Evolutionary conservation across 2,113 vertebrate species (phyloP), one percentile per base, ranked within the genome.

Genomic region (Anhinga anhinga): DNA sequence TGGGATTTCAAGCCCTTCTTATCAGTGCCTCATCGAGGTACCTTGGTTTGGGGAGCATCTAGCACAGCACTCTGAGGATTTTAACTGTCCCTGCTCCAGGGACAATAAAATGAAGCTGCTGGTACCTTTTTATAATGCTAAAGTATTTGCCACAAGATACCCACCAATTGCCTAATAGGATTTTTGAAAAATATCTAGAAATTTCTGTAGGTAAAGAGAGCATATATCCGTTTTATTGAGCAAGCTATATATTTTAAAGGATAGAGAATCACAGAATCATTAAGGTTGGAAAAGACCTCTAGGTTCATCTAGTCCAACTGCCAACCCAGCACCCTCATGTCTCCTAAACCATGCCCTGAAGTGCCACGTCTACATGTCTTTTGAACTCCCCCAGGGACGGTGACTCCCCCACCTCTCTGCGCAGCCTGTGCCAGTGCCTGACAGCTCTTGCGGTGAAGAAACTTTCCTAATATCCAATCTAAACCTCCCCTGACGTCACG

Each of bases 1-100:
- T 44, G 47, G 38, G 42, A 63, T 71, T 82, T 91, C 19, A 47
- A 56, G 17, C 15, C 32, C 58, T 38, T 93, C 16, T 19, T 17
- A 4, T 17, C 50, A 36, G 50, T 1, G 2, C 14, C 30, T 50
- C 0, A 0, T 17, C 27, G 45, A 9, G 23, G 10, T n/a, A 10
- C n/a, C 34, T 16, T 22, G 15, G 5, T 53, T n/a, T 74, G 56
- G 69, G 56, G 23, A 52, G 6, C 5, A 1, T 5, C 52, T 30
- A 63, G n/a, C 1, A 2, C 32, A 30, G 3, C 12, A 9, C 22
- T 55, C 29, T 11, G 25, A 44, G 32, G 59, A 7, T n/a, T 85
- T 90, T 38, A 45, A 36, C 34, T n/a, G n/a, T 61, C 55, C 55
- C 30, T 50, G 42, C 26, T 71, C 76, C 58, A 72, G 44, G 44